Conservation (phyloP, 2,113 vertebrate genomes). For the Pithys albifrons region DNA sequence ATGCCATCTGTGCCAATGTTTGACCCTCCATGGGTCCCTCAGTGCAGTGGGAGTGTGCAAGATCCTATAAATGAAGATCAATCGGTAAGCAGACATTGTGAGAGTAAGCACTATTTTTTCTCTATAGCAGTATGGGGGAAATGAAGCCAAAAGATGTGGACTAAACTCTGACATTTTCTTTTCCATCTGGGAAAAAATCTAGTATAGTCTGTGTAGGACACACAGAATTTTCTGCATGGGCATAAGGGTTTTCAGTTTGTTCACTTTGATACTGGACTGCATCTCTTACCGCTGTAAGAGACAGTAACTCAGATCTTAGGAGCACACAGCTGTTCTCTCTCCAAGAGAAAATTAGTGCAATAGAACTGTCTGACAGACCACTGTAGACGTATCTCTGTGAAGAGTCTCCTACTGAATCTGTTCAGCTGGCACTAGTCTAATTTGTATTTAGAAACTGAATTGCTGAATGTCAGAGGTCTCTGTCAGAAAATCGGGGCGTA, state of each 20-base stretch:
- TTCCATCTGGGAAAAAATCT: not conserved
- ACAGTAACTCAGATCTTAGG: not conserved
- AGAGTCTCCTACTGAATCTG: not conserved
- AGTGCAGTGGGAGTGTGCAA: constrained; percentile 94
- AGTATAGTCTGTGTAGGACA: not conserved
- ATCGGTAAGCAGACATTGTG: constrained; percentile 82
- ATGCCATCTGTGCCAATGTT: constrained; percentile 99
- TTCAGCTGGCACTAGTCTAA: not conserved
- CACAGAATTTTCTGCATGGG: not conserved
- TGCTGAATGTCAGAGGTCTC: not conserved
- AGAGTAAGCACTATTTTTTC: not conserved
- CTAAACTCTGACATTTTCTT: not conserved
- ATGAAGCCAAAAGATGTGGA: not conserved
- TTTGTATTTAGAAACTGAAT: not conserved
- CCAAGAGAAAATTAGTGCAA: not conserved
- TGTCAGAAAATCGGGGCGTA: not conserved
- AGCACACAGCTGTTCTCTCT: not conserved
- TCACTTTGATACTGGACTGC: not conserved
- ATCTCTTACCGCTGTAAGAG: not conserved
- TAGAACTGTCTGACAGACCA: not conserved
- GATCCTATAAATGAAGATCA: constrained; percentile 98
- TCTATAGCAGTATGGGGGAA: not conserved
- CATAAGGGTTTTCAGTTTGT: not conserved
- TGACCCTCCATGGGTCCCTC: constrained; percentile 97
- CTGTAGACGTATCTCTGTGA: not conserved